Percentiles rank a stretch among this genome's conserved stretches.
Evolutionary conservation across 2,888 invertebrate genomes (phyloP).

Genomic region (Capitulum mitella): DNA sequence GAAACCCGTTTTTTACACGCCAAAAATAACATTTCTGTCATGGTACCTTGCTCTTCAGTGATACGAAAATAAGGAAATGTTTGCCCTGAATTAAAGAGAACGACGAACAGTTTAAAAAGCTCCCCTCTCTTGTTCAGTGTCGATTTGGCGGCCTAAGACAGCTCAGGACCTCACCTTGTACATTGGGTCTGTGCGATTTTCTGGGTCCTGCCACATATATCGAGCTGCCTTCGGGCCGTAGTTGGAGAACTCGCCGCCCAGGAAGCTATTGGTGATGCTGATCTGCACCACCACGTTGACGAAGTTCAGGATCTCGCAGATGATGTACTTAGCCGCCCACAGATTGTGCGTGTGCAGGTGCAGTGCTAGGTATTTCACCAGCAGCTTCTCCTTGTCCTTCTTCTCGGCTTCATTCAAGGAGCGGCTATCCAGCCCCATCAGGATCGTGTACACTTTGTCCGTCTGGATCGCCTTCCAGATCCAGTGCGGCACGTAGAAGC

Average conservation of each 20-base stretch:
- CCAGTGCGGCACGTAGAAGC: slow-evolving; percentile 35
- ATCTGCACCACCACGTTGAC: slow-evolving; percentile 40
- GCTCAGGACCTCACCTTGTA: no score
- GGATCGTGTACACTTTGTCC: slow-evolving; percentile 32
- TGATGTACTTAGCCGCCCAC: slow-evolving; percentile 38
- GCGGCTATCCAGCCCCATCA: slow-evolving; percentile 32
- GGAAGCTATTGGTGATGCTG: slow-evolving; percentile 51
- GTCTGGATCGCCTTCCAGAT: slow-evolving; percentile 34
- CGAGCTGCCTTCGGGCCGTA: slow-evolving; percentile 38
- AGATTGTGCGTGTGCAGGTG: slow-evolving; percentile 38
- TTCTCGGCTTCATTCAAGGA: slow-evolving; percentile 29
- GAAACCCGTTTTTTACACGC: no score
- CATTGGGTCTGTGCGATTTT: slow-evolving; percentile 39
- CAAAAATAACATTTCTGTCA: no score
- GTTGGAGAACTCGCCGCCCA: slow-evolving; percentile 39
- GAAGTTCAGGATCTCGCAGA: slow-evolving; percentile 40
- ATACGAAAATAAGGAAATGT: no score
- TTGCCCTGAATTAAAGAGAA: no score
- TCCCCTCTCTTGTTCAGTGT: no score
- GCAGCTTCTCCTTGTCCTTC: slow-evolving; percentile 30
- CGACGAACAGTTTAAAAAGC: no score
- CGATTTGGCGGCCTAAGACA: no score
- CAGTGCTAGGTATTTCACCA: slow-evolving; percentile 39
- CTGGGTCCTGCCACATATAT: slow-evolving; percentile 33
- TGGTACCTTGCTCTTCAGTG: no score